Percentiles rank a stretch among this genome's conserved stretches.
phyloP scores from a whole-genome alignment of 2,888 invertebrate genomes.

The Drosophila histrio region DNA sequence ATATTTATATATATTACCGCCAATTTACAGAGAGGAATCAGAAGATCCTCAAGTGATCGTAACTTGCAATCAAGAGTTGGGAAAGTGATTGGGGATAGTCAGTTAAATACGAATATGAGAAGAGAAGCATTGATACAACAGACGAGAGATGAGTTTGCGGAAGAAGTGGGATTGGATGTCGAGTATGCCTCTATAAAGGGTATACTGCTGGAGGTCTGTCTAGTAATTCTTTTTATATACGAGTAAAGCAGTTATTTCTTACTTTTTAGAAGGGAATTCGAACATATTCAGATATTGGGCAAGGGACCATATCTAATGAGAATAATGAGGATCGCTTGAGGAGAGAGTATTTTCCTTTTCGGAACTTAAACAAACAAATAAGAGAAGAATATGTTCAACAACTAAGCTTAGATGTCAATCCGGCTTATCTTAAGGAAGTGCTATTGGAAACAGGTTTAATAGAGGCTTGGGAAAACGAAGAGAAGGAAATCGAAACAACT shows the following conservation, averaged over 20 bases:
- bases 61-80: neutral
- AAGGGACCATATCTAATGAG: neutral
- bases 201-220: constrained; percentile 12
- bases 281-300: neutral
- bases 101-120: neutral
- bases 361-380: neutral
- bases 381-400: neutral
- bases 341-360: neutral
- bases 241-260: neutral
- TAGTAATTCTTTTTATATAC: too few species aligned
- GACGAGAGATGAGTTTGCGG: neutral
- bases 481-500: too few species aligned
- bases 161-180: neutral
- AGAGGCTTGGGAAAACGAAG: neutral
- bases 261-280: constrained; percentile 9
- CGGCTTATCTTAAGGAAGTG: neutral
- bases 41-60: neutral
- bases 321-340: neutral
- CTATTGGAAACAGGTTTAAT: neutral
- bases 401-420: neutral
- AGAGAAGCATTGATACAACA: neutral
- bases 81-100: constrained; percentile 20
- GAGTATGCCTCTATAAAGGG: neutral
- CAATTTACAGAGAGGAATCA: constrained; percentile 21
- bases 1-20: neutral